Evolutionary conservation across 2,888 invertebrate genomes (phyloP).

Genomic region (Eupeodes latifasciatus): DNA sequence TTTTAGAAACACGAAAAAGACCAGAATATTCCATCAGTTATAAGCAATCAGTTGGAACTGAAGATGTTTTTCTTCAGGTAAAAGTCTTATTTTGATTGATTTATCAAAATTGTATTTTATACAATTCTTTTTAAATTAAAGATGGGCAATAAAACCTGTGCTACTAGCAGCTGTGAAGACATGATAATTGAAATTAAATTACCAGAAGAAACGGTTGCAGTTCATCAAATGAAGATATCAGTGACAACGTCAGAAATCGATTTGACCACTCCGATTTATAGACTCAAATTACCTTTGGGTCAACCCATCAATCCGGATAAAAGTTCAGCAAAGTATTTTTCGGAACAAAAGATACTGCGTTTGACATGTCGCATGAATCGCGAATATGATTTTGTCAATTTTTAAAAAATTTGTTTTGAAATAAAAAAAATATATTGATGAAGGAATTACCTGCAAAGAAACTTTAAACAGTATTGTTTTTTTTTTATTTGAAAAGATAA

Average conservation of each 20-base stretch:
- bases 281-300: constrained; percentile 90
- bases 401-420: constrained; percentile 85
- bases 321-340: constrained; percentile 92
- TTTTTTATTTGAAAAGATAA: too few relatives aligned
- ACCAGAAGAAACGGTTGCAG: constrained; percentile 88
- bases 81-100: neutral
- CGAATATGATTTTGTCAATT: constrained; percentile 94
- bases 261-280: constrained; percentile 87
- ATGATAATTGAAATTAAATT: constrained; percentile 91
- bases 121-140: constrained; percentile 80
- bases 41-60: constrained; percentile 92
- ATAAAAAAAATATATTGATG: neutral
- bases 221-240: constrained; percentile 90
- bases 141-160: constrained; percentile 92
- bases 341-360: constrained; percentile 87
- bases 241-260: constrained; percentile 87
- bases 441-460: too few relatives aligned
- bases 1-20: constrained; percentile 87
- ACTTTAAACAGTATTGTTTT: too few relatives aligned
- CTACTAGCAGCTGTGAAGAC: constrained; percentile 94
- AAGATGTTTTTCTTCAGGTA: constrained; percentile 94
- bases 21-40: constrained; percentile 93
- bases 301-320: constrained; percentile 92
- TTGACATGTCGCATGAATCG: constrained; percentile 90
- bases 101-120: neutral